Evolutionary conservation across 1,140 invertebrate genomes (phyloP).

Genomic region (Meloidogyne chitwoodi): DNA sequence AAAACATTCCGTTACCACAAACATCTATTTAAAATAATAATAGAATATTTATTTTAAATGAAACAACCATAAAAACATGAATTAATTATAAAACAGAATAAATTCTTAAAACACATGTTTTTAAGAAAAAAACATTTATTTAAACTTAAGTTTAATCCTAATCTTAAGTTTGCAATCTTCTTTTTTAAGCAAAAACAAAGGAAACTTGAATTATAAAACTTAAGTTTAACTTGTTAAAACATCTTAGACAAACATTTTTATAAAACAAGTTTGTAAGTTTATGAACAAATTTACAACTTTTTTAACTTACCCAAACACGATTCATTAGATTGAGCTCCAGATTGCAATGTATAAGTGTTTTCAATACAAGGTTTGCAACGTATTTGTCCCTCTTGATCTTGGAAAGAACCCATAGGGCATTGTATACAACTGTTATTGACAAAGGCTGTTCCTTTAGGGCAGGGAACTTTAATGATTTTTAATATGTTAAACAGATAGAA

Average conservation of each 20-base stretch:
- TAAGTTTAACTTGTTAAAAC: no score
- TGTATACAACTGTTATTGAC: slow-evolving; percentile 59
- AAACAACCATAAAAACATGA: no score
- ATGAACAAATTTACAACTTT: no score
- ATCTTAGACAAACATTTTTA: no score
- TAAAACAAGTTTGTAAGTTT: no score
- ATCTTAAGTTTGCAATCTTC: no score
- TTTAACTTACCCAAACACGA: slow-evolving; percentile 1
- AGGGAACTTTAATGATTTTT: slow-evolving; percentile 49
- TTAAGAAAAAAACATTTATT: no score
- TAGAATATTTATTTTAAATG: no score
- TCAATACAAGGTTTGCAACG: slow-evolving; percentile 80
- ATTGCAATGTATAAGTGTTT: slow-evolving; percentile 76
- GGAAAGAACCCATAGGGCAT: slow-evolving; percentile 68
- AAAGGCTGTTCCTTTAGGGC: slow-evolving; percentile 53
- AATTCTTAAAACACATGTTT: no score
- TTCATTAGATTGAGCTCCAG: slow-evolving; percentile 8
- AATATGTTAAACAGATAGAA: background rate
- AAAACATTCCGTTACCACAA: slow-evolving; percentile 91
- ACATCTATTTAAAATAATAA: slow-evolving; percentile 66
- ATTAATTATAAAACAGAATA: no score
- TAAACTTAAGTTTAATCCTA: background rate
- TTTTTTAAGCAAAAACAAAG: no score
- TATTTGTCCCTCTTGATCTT: slow-evolving; percentile 82
- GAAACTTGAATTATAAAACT: no score